Evolutionary conservation across 2,888 invertebrate genomes (phyloP), one percentile per base, ranked within the genome.

Genomic region (Ochropleura plecta): DNA sequence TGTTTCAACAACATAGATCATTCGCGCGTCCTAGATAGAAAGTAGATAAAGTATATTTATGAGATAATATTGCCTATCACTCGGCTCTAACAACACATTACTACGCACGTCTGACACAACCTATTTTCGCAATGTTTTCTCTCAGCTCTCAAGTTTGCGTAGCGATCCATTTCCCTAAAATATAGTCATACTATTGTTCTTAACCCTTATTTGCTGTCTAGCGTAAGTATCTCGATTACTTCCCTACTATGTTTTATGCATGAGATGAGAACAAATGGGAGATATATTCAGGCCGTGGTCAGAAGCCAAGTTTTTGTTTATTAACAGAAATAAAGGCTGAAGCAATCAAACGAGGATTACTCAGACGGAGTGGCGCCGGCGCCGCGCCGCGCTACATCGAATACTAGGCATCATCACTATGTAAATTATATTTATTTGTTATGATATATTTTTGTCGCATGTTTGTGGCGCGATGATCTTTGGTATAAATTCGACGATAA

Each of bases 201-300:
- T 83, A 84, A 87, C 86, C 86, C 83, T 86, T 81, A 83, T 80
- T 82, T 79, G 72, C 78, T 72, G 71, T 75, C 85, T 85, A 85
- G 86, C 85, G 85, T 84, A 87, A 70, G 73, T 68, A 76, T 82
- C 65, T 76, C 78, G 82, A 82, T 86, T 85, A 84, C 88, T 88
- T 87, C 78, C 73, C 69, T 82, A 69, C 80, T 68, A 92, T 93
- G 90, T 92, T 89, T 93, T 90, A 93, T 92, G 90, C 91, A 93
- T 93, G 91, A 94, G 89, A 85, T 86, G 85, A 82, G 82, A 87
- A 89, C 83, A 90, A 89, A 89, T 84, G 76, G 84, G 59, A 84
- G 83, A 81, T 80, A 78, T 89, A 90, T 89, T 88, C 87, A 78
- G 78, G 70, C 79, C 74, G 84, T 86, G 87, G 88, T 86, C 88